These are phyloP conservation scores for Accipiter virgatus DNA, from an alignment of 2,113 vertebrate genomes.

Conservation along the genomic window DNA sequence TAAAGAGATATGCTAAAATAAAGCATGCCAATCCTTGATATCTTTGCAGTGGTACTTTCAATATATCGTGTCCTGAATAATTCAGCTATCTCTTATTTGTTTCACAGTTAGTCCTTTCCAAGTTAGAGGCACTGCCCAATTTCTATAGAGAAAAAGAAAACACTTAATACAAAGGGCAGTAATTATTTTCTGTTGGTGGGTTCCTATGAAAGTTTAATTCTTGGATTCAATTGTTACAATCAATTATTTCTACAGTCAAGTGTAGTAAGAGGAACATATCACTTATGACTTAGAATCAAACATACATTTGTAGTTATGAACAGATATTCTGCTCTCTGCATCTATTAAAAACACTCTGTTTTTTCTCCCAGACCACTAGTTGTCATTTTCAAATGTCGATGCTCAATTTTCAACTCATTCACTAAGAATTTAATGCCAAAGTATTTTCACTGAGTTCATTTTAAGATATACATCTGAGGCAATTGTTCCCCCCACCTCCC, in stretches of 20 bases:
- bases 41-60: background rate
- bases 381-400: background rate
- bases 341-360: background rate
- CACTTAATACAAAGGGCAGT: background rate
- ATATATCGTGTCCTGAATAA: constrained; percentile 1
- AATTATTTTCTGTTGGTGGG: constrained; percentile 13
- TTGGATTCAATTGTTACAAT: constrained; percentile 9
- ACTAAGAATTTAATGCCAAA: background rate
- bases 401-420: background rate
- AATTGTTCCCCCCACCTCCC: background rate
- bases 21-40: background rate
- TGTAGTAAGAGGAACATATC: background rate
- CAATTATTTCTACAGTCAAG: background rate
- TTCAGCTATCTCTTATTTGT: background rate
- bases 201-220: constrained; percentile 32
- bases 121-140: background rate
- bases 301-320: background rate
- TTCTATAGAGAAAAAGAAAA: constrained; percentile 3
- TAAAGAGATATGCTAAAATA: background rate
- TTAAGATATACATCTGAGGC: background rate
- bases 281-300: background rate
- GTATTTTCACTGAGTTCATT: background rate
- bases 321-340: background rate
- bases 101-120: background rate
- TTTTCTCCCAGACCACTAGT: background rate